These are phyloP conservation scores for Gobius niger DNA, from an alignment of 2,113 vertebrate species.

Conservation along the genomic window DNA sequence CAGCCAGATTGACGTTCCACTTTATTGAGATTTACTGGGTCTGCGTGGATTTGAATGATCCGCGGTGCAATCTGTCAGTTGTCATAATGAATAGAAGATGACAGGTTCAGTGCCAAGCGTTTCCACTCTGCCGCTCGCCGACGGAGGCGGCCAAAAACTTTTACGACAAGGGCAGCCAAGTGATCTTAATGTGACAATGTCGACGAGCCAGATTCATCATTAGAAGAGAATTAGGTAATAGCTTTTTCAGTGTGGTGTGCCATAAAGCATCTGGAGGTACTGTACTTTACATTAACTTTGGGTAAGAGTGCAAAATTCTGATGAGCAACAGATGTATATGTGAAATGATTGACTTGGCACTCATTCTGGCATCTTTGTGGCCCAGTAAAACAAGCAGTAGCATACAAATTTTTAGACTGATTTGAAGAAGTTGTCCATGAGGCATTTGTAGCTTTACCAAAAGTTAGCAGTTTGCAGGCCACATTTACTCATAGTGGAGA, in stretches of 20 bases:
- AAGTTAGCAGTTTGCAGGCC: too few species aligned
- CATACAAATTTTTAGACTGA: not conserved
- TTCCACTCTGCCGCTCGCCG: conserved; percentile 55
- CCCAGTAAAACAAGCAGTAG: not conserved
- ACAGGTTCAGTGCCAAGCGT: conserved; percentile 56
- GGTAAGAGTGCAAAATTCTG: not conserved
- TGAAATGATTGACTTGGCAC: conserved; percentile 5
- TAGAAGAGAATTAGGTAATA: conserved; percentile 17
- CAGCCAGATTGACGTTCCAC: conserved; percentile 59
- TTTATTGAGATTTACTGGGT: conserved; percentile 67
- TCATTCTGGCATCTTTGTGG: not conserved
- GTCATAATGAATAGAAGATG: conserved; percentile 68
- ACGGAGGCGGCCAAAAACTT: conserved; percentile 41
- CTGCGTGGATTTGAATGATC: conserved; percentile 61
- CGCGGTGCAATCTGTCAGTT: conserved; percentile 60
- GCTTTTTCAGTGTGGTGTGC: conserved; percentile 9
- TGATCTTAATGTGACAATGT: conserved; percentile 50
- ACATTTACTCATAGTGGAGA: too few species aligned
- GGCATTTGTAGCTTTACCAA: too few species aligned
- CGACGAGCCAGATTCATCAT: conserved; percentile 14
- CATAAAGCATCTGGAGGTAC: conserved; percentile 7
- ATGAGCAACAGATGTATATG: conserved; percentile 6
- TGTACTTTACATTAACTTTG: not conserved
- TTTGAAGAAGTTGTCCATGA: not conserved
- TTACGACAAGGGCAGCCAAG: conserved; percentile 61